phyloP scores from a whole-genome alignment of 2,888 invertebrate species.

The Pheosia tremula region DNA sequence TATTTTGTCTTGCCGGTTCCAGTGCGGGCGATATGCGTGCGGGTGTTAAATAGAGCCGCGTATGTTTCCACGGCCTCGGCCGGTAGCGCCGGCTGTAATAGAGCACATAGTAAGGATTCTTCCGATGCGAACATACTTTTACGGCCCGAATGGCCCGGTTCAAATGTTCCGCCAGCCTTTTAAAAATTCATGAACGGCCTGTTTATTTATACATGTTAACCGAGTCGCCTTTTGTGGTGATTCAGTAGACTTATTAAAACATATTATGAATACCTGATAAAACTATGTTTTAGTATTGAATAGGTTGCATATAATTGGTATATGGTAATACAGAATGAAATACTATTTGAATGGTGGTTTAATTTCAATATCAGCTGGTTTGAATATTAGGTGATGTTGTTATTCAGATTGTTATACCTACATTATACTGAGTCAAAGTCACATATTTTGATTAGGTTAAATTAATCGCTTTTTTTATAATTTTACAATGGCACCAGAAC shows the following conservation, averaged over 20 bases:
- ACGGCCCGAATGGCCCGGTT: not conserved
- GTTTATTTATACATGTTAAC: not conserved
- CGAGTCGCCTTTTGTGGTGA: not conserved
- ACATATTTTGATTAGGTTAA: too few relatives aligned
- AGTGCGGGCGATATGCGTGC: too few relatives aligned
- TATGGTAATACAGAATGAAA: too few relatives aligned
- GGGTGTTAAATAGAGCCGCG: not conserved
- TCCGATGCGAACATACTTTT: slow-evolving; percentile 6
- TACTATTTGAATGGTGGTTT: too few relatives aligned
- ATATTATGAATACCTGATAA: not conserved
- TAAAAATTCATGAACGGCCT: not conserved
- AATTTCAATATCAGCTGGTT: too few relatives aligned
- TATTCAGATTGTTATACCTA: too few relatives aligned
- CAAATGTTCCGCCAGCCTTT: not conserved
- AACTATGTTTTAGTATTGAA: not conserved
- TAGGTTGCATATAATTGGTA: too few relatives aligned
- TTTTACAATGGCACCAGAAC: too few relatives aligned
- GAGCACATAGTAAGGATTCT: not conserved
- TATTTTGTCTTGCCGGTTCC: not conserved
- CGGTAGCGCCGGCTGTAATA: slow-evolving; percentile 4
- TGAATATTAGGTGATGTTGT: too few relatives aligned
- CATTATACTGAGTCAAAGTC: too few relatives aligned
- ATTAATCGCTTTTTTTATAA: too few relatives aligned
- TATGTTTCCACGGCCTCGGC: not conserved
- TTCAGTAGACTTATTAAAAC: not conserved